These are phyloP conservation scores for Protobothrops flavoviridis DNA, from an alignment of 2,113 vertebrate genomes.

Conservation along the genomic window DNA sequence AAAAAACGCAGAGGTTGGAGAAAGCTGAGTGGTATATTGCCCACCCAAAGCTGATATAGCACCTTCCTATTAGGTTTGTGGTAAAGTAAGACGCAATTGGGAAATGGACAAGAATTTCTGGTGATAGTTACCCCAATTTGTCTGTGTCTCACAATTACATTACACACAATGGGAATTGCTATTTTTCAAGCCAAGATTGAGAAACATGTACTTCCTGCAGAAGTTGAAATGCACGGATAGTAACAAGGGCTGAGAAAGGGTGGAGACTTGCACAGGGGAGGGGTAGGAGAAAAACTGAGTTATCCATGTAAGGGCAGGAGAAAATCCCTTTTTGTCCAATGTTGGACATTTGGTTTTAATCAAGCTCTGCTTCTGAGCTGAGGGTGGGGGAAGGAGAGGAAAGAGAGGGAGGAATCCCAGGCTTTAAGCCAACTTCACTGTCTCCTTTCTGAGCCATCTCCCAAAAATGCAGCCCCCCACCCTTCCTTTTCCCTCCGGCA, in stretches of 20 bases:
- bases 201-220: neutral
- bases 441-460: neutral
- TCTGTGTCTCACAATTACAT: neutral
- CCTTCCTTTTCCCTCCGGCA: neutral
- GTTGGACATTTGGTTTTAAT: slow-evolving; percentile 21
- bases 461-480: neutral
- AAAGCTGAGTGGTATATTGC: neutral
- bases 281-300: neutral
- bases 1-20: neutral
- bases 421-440: neutral
- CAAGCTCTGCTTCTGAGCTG: neutral
- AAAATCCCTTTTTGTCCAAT: slow-evolving; percentile 3
- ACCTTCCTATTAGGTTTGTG: neutral
- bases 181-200: neutral
- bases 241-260: slow-evolving; percentile 35
- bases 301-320: slow-evolving; percentile 24
- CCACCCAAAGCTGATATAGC: neutral
- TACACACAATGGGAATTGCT: neutral
- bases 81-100: neutral
- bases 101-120: neutral
- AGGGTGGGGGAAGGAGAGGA: no score
- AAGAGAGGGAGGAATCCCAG: neutral
- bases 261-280: slow-evolving; percentile 16
- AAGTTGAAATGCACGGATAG: neutral
- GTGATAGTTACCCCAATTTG: neutral